Percentiles rank a stretch among this genome's conserved stretches.
These are phyloP conservation scores for Hirtodrosophila duncani DNA, from an alignment of 2,888 invertebrate species.

Conservation along the genomic window DNA sequence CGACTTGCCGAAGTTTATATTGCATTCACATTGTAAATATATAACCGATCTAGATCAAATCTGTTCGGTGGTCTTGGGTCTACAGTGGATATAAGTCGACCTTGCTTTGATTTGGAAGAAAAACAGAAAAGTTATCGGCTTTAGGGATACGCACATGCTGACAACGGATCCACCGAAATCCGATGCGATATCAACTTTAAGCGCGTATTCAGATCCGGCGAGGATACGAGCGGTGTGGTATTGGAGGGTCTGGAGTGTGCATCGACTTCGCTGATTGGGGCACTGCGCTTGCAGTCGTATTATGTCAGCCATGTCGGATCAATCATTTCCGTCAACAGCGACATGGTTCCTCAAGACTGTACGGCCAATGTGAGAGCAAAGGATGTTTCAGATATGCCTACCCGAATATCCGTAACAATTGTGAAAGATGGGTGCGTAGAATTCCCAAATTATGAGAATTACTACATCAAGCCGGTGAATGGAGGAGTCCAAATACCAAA, in stretches of 20 bases:
- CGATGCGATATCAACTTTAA: constrained; percentile 85
- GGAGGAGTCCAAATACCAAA: constrained; percentile 99
- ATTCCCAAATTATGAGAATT: constrained; percentile 84
- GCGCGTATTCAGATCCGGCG: constrained; percentile 96
- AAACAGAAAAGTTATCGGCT: no score
- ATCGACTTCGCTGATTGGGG: constrained; percentile 92
- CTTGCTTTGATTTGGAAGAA: no score
- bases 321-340: constrained; percentile 91
- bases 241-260: constrained; percentile 95
- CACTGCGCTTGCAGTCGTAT: constrained; percentile 91
- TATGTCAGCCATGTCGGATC: constrained; percentile 96
- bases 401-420: constrained; percentile 82
- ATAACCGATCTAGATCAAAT: no score
- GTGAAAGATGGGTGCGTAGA: constrained; percentile 89
- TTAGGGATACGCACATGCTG: no score
- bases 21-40: no score
- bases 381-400: constrained; percentile 81
- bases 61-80: no score
- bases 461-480: constrained; percentile 84
- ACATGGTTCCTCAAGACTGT: constrained; percentile 89
- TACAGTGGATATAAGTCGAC: no score
- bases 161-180: constrained; percentile 7
- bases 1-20: no score
- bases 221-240: constrained; percentile 97
- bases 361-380: constrained; percentile 81